Evolutionary conservation across 2,113 vertebrate genomes (phyloP), one percentile per base, ranked within the genome.

Genomic region (Mungos mungo): DNA sequence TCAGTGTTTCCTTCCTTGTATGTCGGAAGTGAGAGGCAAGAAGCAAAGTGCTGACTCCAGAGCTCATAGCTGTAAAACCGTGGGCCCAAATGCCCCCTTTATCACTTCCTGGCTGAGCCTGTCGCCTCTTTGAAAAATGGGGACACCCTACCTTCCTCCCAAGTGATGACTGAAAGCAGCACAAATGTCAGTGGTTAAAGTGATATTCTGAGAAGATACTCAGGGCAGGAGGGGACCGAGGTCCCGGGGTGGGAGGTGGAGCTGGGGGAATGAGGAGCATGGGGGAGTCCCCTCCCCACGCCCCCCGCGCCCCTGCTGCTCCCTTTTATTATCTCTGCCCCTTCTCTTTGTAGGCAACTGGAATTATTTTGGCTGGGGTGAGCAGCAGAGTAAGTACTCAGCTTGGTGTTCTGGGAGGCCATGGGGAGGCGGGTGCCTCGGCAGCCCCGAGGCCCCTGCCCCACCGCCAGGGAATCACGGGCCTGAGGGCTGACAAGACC

Each of bases 311-410:
- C 10, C 90, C 21, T 7, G 52, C 91, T 76, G 31, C 90, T 91
- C 79, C 87, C 80, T 87, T 96, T 96, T 98, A 98, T 97, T 95
- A 47, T 79, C 35, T 98, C 93, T 96, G 90, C 95, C 97, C 94
- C 92, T 98, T 98, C 88, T 98, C 92, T 98, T 98, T 98, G 68
- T 98, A 99, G 99, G 99, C 99, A 99, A 99, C 99, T 99, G 99
- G 99, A 99, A 99, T 98, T 99, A 98, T 98, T 99, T 99, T 96
- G 99, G 99, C 98, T 99, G 99, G 99, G 99, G 99, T 97, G 99
- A 99, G 83, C 99, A 99, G 96, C 99, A 99, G 98, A 99, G 99
- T 99, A 99, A 99, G 99, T 99, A 98, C 98, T 88, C 87, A 27
- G 31, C 60, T 82, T 4, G 63, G n/a, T 16, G 38, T 50, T 38